phyloP scores from a whole-genome alignment of 1,140 invertebrate genomes.

The Oedothorax gibbosus region DNA sequence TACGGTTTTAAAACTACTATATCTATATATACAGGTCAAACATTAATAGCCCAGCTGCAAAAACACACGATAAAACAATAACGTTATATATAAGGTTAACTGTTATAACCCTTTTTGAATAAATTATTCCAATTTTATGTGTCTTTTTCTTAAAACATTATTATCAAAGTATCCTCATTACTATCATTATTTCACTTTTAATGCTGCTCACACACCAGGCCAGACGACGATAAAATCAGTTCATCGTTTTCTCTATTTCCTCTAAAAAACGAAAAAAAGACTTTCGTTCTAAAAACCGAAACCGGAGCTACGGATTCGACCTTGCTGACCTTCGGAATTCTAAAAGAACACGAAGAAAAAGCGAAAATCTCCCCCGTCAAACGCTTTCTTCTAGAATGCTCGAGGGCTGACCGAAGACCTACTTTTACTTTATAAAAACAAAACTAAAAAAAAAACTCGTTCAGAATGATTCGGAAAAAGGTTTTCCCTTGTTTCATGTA shows the following conservation, averaged over 20 bases:
- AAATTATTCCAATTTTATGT: too few relatives aligned
- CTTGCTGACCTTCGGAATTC: slow-evolving; percentile 9
- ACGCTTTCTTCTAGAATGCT: background rate
- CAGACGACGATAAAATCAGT: background rate
- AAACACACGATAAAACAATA: too few relatives aligned
- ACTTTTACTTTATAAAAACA: background rate
- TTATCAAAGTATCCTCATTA: background rate
- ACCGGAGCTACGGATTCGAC: slow-evolving; percentile 12
- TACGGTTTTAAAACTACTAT: too few relatives aligned
- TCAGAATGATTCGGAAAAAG: background rate
- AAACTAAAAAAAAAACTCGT: background rate
- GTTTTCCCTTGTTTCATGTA: background rate
- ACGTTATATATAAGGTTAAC: too few relatives aligned
- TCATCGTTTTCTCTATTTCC: background rate
- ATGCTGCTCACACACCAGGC: background rate
- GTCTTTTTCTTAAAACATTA: too few relatives aligned
- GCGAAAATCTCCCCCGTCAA: background rate
- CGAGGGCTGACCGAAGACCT: slow-evolving; percentile 22
- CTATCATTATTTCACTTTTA: background rate
- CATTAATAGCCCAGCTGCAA: too few relatives aligned
- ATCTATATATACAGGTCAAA: too few relatives aligned
- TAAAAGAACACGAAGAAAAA: background rate
- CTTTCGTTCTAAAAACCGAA: background rate
- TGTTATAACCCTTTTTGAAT: too few relatives aligned
- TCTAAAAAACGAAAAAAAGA: background rate